A percentile compares a stretch with the other conserved stretches of the same genome.
These are phyloP conservation scores for Odobenus rosmarus DNA, from an alignment of 2,113 vertebrate genomes.

Conservation along the genomic window DNA sequence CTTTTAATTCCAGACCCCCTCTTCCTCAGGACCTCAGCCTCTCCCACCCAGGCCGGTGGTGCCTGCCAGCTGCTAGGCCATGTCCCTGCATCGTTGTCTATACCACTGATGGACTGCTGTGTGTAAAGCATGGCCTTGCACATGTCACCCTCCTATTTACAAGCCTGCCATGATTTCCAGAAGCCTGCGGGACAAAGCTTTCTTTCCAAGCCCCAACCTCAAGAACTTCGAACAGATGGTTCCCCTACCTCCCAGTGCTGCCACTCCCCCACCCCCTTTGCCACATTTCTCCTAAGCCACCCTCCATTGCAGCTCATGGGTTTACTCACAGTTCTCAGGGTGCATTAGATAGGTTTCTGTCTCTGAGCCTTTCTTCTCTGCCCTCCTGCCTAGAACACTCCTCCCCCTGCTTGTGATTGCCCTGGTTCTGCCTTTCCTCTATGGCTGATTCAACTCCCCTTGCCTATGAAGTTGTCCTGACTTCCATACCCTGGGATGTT, in stretches of 20 bases:
- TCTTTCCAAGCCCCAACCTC: background rate
- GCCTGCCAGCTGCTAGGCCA: background rate
- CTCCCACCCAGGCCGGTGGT: background rate
- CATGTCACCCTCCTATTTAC: background rate
- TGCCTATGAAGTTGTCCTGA: background rate
- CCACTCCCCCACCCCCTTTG: fast-evolving
- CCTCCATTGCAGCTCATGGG: background rate
- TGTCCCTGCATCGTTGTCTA: background rate
- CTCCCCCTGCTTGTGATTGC: no score
- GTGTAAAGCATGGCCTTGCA: background rate
- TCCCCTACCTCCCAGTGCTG: fast-evolving
- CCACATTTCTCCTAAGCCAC: fast-evolving
- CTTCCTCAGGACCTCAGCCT: background rate
- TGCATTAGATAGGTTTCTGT: background rate
- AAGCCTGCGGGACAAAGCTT: background rate
- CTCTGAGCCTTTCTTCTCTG: background rate
- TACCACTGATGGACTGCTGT: background rate
- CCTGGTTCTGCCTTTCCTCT: background rate
- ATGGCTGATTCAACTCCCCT: no score
- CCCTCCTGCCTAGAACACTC: background rate
- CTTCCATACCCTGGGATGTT: background rate
- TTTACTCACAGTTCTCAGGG: background rate
- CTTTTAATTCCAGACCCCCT: no score
- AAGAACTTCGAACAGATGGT: background rate
- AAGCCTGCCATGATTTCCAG: background rate